These are phyloP conservation scores for Sanderia malayensis DNA, from an alignment of 30 jellyfish, hydroid and myxozoan genomes.

Conservation along the genomic window DNA sequence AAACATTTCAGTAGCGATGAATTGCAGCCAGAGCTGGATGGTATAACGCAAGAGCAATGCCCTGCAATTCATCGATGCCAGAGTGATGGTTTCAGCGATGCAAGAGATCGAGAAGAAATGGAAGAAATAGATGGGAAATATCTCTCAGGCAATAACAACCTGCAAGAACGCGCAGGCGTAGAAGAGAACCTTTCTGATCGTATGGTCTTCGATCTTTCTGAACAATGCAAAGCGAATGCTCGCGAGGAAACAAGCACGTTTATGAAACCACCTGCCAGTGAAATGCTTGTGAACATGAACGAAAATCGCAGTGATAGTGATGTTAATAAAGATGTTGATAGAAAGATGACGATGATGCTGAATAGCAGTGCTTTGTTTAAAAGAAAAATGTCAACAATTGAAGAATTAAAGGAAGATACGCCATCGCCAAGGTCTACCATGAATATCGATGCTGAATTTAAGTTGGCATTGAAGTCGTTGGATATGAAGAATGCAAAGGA, in stretches of 20 bases:
- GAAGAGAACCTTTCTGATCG: not conserved
- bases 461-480: conserved; percentile 16
- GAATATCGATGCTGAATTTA: conserved; percentile 29
- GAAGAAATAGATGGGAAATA: conserved; percentile 1
- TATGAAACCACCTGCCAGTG: not conserved
- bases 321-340: not conserved
- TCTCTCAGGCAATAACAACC: not conserved
- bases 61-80: not conserved
- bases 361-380: too few species aligned
- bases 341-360: conserved; percentile 1
- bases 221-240: not conserved
- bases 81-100: not conserved
- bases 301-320: not conserved
- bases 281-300: too few species aligned
- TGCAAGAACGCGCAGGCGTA: not conserved
- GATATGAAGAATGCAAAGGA: not conserved
- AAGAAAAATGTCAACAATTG: conserved; percentile 62
- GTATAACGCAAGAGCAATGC: not conserved
- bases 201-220: not conserved
- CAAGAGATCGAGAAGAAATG: not conserved
- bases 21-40: not conserved
- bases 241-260: not conserved
- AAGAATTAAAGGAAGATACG: conserved; percentile 42
- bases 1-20: not conserved
- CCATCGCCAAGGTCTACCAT: conserved; percentile 51